Evolutionary conservation across 2,113 vertebrate species (phyloP).

Genomic region (Pteropus alecto): DNA sequence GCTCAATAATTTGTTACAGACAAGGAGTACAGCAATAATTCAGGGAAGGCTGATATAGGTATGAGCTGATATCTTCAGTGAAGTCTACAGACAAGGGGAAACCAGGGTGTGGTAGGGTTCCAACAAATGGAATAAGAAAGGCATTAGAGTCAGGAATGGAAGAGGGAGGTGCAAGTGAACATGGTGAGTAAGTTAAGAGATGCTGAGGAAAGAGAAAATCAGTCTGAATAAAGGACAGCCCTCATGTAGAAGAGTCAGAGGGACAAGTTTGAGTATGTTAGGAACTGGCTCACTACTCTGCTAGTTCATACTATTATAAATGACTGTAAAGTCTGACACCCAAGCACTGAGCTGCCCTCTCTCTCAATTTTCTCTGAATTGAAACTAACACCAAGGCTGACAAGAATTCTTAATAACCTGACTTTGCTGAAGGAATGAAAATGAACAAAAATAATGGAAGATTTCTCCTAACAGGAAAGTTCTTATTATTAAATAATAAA

Average conservation of each 20-base stretch:
- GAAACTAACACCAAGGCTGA: not conserved
- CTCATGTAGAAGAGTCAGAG: not conserved
- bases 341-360: not conserved
- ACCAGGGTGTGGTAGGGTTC: not conserved
- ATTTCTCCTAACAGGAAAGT: not conserved
- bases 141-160: not conserved
- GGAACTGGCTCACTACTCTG: not conserved
- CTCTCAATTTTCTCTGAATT: not conserved
- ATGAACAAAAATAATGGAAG: not conserved
- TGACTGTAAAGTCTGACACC: not conserved
- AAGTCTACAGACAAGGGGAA: not conserved
- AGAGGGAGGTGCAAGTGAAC: not conserved
- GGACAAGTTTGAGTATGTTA: not conserved
- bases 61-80: not conserved
- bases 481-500: not conserved
- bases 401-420: not conserved
- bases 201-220: not conserved
- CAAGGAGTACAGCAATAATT: not conserved
- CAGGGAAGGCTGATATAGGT: not conserved
- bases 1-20: not conserved
- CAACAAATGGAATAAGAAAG: not conserved
- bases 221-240: not conserved
- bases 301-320: not conserved
- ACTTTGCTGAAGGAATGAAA: not conserved
- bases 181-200: not conserved